Base-by-base conservation (phyloP, 2,888 invertebrate genomes). In the Stegophylla sp. region DNA sequence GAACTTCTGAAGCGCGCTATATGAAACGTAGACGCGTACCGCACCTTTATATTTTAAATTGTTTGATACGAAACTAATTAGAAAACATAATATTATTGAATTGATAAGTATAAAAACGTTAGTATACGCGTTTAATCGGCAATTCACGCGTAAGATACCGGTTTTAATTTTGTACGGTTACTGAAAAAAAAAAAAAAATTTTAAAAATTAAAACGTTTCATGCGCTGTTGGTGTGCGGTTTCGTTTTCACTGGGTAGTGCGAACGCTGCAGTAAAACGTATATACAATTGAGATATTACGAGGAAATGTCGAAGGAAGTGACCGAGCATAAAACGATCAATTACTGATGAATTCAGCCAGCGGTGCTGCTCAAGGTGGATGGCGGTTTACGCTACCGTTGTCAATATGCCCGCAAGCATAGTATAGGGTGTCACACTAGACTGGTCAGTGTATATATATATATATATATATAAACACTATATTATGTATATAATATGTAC, bases 281-380 rank as follows among this genome's bases (percentile, higher is more conserved):
- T 61, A 13, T 63, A 75, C n/a, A n/a, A 75, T 75, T 75, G 74
- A 75, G 51, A 75, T 51, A 51, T 75, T 64, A 20, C 2, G 15
- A 34, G 63, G 15, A 73, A 59, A 59, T n/a, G n/a, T 59, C 63
- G 63, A 51, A 63, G 74, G 74, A 75, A 75, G 74, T 75, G 63
- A 75, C 63, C 74, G 12, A 75, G 74, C 74, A 75, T 20, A 64
- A 71, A 75, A 20, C 74, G 15, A 75, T 75, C 63, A 63, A 64
- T 64, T 75, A 75, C 15, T 0, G 20, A 15, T 28, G 45, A 26
- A 45, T 34, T 7, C 34, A n/a, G 34, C 7, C 34, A 13, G 74
- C 15, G 20, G 41, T 1, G 26, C 26, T 51, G 26, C 17, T 26
- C 61, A 26, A 45, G 61, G 13, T n/a, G 17, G 43, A 26, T 20